Base-by-base conservation (phyloP, 2,888 invertebrate species). In the Ptilodon capucinus region DNA sequence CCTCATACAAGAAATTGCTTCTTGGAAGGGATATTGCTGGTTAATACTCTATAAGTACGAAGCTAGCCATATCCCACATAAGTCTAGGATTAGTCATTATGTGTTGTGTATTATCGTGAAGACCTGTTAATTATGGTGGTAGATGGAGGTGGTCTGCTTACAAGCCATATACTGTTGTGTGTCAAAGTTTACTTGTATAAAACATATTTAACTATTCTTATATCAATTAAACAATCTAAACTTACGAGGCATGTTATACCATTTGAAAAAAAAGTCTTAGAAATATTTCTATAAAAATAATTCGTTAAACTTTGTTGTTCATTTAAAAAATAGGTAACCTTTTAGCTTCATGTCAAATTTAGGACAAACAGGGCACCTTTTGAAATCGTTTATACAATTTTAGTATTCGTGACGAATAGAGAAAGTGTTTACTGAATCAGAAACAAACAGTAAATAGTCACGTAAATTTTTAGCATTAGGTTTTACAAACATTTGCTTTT, bases 291-390 rank as follows among this genome's bases (percentile, higher is more conserved):
- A 35, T 17, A 35, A 35, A 35, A 17, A 17, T 1, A 35, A 35
- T 16, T 14, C 16, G 35, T 35, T 18, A 8, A 35, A 9, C 34
- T 35, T 17, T 0, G 16, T 35, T 35, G 34, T 35, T 18, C 17
- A 4, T 35, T 32, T 32, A 14, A 32, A 13, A 4, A 9, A 11
- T 11, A 30, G 2, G 30, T 46, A 46, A 48, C 42, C 51, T 51
- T 36, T 46, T 13, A 38, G 36, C 51, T 51, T 14, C 11, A 32
- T 51, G 55, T 50, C 51, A 48, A 50, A 60, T 45, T 38, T 38
- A 16, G 46, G 64, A 49, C 49, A 17, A 1, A 42, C 16, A 40
- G 57, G 58, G 56, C 25, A 60, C 61, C 42, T 59, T 50, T 51
- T 36, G 35, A 51, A 51, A 48, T 40, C 40, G 7, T 50, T 34